These are phyloP conservation scores for Drosophila yooni DNA, from an alignment of 2,888 invertebrate species.

Conservation along the genomic window DNA sequence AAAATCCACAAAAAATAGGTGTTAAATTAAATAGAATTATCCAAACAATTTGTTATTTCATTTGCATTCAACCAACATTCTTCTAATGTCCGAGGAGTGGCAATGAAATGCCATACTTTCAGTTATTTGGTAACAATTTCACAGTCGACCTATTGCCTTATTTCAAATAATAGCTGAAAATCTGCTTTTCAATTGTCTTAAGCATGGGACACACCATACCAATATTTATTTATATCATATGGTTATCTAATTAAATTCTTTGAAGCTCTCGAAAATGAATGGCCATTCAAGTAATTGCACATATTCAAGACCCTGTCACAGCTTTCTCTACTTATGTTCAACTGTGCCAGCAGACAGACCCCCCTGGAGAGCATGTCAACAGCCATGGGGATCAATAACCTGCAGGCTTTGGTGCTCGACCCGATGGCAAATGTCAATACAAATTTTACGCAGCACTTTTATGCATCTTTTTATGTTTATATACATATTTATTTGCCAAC, in stretches of 20 bases:
- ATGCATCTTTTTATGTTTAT: slow-evolving; percentile 6
- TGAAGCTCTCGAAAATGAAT: background rate
- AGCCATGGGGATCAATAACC: slow-evolving; percentile 56
- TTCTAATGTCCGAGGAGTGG: background rate
- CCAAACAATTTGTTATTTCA: slow-evolving; percentile 35
- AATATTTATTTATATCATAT: background rate
- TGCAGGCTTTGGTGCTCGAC: background rate
- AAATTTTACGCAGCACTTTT: slow-evolving; percentile 3
- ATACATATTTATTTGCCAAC: slow-evolving; percentile 32
- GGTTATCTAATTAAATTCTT: background rate
- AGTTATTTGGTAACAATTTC: background rate
- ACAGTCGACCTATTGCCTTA: background rate
- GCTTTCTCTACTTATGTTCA: slow-evolving; percentile 3
- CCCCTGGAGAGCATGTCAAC: slow-evolving; percentile 50
- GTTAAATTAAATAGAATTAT: slow-evolving; percentile 17
- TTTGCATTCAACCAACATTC: slow-evolving; percentile 26
- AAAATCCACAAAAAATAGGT: slow-evolving; percentile 11
- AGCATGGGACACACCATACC: background rate
- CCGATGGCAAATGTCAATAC: slow-evolving; percentile 8
- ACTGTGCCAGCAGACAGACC: slow-evolving; percentile 19
- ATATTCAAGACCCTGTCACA: background rate
- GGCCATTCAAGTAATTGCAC: background rate
- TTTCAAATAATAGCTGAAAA: background rate
- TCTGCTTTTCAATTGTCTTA: background rate
- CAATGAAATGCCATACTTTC: background rate